Evolutionary conservation across 2,797 vertebrate genomes (phyloP).

Genomic region (Parauchenoglanis punctatus): DNA sequence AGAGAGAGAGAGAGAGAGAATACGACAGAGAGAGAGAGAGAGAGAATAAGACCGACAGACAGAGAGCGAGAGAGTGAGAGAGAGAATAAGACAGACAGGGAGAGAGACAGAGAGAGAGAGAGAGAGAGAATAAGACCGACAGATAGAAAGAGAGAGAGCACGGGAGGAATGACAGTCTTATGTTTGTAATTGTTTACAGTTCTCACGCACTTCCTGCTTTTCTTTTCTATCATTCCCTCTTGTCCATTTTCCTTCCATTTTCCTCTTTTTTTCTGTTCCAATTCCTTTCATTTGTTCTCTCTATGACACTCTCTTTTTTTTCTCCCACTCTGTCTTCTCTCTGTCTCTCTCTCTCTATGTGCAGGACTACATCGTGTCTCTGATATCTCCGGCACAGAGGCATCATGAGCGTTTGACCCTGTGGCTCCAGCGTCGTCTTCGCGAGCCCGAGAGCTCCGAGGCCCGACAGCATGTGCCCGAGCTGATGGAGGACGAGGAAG

Average conservation of each 20-base stretch:
- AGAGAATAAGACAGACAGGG: background rate
- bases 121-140: background rate
- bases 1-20: background rate
- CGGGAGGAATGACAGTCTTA: background rate
- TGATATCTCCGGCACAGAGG: slow-evolving; percentile 70
- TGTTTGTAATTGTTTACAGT: background rate
- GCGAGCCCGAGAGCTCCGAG: slow-evolving; percentile 73
- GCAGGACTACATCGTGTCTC: slow-evolving; percentile 75
- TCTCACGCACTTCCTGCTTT: background rate
- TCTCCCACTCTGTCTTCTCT: background rate
- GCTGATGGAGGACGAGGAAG: slow-evolving; percentile 79
- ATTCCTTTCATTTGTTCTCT: too few relatives aligned
- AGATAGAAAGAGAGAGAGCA: background rate
- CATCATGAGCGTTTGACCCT: slow-evolving; percentile 69
- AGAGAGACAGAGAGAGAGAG: background rate
- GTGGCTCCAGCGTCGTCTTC: slow-evolving; percentile 67
- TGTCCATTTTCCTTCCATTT: background rate
- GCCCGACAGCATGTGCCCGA: slow-evolving; percentile 77
- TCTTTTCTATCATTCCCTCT: background rate
- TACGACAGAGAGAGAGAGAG: background rate
- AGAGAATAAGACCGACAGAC: background rate
- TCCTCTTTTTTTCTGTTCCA: background rate
- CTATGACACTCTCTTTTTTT: background rate
- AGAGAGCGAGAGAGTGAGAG: background rate
- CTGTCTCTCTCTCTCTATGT: slow-evolving; percentile 48